Evolutionary conservation across 2,113 vertebrate species (phyloP).

Genomic region (Ginglymostoma cirratum): DNA sequence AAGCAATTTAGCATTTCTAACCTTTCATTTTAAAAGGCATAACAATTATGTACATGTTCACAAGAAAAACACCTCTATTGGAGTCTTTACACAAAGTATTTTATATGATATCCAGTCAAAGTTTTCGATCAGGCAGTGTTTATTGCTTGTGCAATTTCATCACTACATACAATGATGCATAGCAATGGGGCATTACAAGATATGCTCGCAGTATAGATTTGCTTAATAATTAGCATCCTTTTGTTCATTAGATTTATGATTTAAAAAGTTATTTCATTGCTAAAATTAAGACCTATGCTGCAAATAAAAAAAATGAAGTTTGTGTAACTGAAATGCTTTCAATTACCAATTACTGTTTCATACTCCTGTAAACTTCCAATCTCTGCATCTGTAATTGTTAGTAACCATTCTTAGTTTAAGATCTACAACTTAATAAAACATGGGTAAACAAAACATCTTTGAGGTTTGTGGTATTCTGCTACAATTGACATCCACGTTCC

Average conservation of each 20-base stretch:
- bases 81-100: background rate
- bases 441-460: background rate
- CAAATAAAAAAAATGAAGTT: background rate
- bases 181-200: background rate
- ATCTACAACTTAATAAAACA: background rate
- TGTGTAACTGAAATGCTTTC: background rate
- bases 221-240: background rate
- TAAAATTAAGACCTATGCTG: background rate
- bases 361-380: background rate
- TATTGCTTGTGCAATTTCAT: background rate
- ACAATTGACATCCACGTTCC: background rate
- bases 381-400: background rate
- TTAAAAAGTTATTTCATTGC: background rate
- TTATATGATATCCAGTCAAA: background rate
- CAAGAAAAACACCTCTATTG: background rate
- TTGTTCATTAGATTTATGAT: background rate
- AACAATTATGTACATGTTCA: background rate
- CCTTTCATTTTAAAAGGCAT: background rate
- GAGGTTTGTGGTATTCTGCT: background rate
- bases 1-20: background rate
- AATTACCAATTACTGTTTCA: background rate
- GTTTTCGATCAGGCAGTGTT: background rate
- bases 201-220: background rate
- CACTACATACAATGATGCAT: background rate
- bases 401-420: background rate